Conservation (phyloP, 2,113 vertebrate species). For the Hippocampus zosterae region DNA sequence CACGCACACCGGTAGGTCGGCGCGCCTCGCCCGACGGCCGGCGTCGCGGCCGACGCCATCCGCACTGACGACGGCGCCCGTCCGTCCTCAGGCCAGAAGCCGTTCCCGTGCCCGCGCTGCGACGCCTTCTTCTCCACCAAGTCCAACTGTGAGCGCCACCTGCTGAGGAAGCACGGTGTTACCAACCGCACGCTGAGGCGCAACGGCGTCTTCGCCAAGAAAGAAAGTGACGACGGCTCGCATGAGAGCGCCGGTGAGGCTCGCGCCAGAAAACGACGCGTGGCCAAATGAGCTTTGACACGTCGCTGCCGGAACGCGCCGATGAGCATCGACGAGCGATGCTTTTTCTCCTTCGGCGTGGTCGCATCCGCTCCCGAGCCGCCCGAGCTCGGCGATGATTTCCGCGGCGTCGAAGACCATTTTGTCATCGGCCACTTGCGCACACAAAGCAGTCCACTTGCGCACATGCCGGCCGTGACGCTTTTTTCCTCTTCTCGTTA, state of each 20-base stretch:
- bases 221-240: conserved; percentile 71
- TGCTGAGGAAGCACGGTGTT: conserved; percentile 80
- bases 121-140: conserved; percentile 85
- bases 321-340: too few relatives aligned
- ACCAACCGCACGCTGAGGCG: conserved; percentile 76
- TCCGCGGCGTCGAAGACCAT: too few relatives aligned
- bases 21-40: too few relatives aligned
- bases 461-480: too few relatives aligned
- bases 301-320: too few relatives aligned
- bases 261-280: too few relatives aligned
- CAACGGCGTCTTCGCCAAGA: conserved; percentile 70
- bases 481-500: conserved; percentile 47
- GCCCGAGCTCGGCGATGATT: too few relatives aligned
- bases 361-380: too few relatives aligned
- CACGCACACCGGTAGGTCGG: conserved; percentile 84
- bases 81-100: conserved; percentile 76
- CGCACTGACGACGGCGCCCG: background rate
- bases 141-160: conserved; percentile 87
- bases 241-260: conserved; percentile 73
- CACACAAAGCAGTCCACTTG: too few relatives aligned
- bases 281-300: too few relatives aligned
- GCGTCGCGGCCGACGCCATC: background rate
- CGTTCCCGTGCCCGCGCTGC: conserved; percentile 81
- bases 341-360: too few relatives aligned
- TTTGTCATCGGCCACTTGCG: too few relatives aligned